Evolutionary conservation across 2,797 vertebrate species (phyloP).

Genomic region (Pyrocephalus nanus): DNA sequence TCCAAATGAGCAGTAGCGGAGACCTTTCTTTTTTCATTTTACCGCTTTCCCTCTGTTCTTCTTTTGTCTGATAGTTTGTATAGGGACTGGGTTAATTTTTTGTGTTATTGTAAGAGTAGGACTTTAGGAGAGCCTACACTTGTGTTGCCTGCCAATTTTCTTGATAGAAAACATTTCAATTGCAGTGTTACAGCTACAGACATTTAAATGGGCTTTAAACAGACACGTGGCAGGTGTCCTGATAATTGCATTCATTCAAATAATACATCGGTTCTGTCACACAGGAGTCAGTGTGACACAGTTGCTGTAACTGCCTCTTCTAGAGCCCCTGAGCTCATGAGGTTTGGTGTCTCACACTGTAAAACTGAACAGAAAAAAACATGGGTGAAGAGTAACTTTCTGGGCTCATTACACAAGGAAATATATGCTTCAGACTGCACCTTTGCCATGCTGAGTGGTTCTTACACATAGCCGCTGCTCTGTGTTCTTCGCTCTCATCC

Average conservation of each 20-base stretch:
- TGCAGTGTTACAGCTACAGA: neutral
- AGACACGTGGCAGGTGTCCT: neutral
- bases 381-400: neutral
- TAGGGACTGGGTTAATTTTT: neutral
- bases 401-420: neutral
- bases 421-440: neutral
- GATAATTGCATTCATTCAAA: neutral
- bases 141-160: neutral
- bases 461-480: accelerated
- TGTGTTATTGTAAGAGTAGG: neutral
- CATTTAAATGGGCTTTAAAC: neutral
- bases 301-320: neutral
- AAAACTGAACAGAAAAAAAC: neutral
- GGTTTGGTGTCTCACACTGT: neutral
- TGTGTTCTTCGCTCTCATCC: neutral
- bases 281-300: accelerated
- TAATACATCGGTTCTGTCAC: accelerated
- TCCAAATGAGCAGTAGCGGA: neutral
- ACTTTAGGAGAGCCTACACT: neutral
- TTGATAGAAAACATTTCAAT: neutral
- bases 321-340: neutral
- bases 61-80: neutral
- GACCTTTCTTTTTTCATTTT: neutral
- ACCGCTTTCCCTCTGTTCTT: neutral
- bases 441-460: neutral